Conservation (phyloP, 2,113 vertebrate genomes). For the Periophthalmodon schlosseri region DNA sequence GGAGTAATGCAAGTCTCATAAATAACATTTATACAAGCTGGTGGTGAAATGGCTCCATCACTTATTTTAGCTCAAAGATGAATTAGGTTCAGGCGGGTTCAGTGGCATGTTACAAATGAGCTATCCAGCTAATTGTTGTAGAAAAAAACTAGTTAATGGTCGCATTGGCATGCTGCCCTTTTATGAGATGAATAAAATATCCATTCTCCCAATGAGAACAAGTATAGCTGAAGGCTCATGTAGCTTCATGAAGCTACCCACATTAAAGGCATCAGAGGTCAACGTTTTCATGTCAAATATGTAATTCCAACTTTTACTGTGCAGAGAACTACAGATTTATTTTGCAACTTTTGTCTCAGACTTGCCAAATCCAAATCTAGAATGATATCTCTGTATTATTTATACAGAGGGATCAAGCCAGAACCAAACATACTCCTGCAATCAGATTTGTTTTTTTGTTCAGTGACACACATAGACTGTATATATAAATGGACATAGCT, state of each 20-base stretch:
- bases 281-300: not conserved
- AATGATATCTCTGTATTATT: too few relatives aligned
- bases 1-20: not conserved
- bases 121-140: conserved; percentile 56
- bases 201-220: not conserved
- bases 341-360: too few relatives aligned
- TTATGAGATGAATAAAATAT: conserved; percentile 48
- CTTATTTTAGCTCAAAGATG: conserved; percentile 36
- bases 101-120: conserved; percentile 51
- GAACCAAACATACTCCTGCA: too few relatives aligned
- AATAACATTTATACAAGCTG: conserved; percentile 7
- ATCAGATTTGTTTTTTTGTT: too few relatives aligned
- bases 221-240: conserved; percentile 1
- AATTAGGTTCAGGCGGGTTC: conserved; percentile 21
- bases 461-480: too few relatives aligned
- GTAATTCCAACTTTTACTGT: not conserved
- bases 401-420: too few relatives aligned
- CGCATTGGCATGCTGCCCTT: conserved; percentile 51
- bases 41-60: conserved; percentile 28
- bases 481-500: too few relatives aligned
- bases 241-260: conserved; percentile 21
- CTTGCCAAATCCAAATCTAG: too few relatives aligned
- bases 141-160: conserved; percentile 61
- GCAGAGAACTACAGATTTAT: too few relatives aligned
- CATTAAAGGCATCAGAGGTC: conserved; percentile 7